These are phyloP conservation scores for Argentina silus DNA, from an alignment of 2,797 vertebrate genomes.

Conservation along the genomic window DNA sequence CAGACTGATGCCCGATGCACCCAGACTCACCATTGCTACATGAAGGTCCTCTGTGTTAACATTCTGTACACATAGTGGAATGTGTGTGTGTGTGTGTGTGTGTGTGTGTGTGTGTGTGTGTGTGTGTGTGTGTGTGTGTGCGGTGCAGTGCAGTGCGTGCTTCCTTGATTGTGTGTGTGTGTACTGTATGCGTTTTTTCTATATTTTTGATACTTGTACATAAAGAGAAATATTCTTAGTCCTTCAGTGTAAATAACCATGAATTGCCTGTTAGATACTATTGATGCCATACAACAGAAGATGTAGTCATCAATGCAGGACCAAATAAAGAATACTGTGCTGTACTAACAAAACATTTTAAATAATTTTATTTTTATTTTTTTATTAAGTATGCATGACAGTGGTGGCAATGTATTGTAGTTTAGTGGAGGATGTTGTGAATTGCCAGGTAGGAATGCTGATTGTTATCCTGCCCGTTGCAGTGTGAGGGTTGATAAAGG, in stretches of 20 bases:
- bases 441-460: background rate
- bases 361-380: too few species aligned
- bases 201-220: too few species aligned
- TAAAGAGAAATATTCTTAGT: too few species aligned
- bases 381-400: too few species aligned
- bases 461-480: background rate
- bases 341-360: too few species aligned
- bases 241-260: too few species aligned
- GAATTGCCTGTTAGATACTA: conserved; percentile 12
- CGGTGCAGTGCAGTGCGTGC: too few species aligned
- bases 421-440: background rate
- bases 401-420: too few species aligned
- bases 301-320: too few species aligned
- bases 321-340: too few species aligned
- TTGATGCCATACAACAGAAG: background rate
- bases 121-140: conserved; percentile 8
- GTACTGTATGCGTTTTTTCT: too few species aligned
- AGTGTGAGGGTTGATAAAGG: background rate
- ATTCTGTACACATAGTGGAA: background rate
- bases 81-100: conserved; percentile 5
- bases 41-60: conserved; percentile 48
- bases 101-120: background rate
- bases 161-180: too few species aligned
- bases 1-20: conserved; percentile 65
- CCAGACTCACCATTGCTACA: conserved; percentile 82